Percentiles rank a stretch among this genome's conserved stretches.
phyloP scores from a whole-genome alignment of 35 echinoderm and acorn worm genomes.

The Ophioderma brevispina region DNA sequence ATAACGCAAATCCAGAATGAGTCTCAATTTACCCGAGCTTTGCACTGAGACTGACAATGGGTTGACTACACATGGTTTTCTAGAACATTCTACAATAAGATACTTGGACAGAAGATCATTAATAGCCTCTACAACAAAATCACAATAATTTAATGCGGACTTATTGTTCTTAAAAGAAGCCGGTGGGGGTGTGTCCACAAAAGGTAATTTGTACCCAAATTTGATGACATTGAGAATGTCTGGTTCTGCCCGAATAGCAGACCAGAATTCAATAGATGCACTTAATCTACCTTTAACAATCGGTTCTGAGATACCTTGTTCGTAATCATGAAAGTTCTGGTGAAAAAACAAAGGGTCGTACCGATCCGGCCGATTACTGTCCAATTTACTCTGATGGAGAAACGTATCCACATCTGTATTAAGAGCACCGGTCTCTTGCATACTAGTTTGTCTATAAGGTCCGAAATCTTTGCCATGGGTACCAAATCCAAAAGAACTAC shows the following conservation, averaged over 20 bases:
- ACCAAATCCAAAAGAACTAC: too few species aligned
- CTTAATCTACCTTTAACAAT: neutral
- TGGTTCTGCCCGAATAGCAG: neutral
- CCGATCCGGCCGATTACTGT: too few species aligned
- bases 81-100: neutral
- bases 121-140: conserved; percentile 30
- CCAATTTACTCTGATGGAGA: too few species aligned
- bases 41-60: conserved; percentile 26
- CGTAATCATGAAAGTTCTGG: neutral
- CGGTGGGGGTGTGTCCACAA: neutral
- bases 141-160: neutral
- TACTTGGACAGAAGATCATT: neutral
- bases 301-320: neutral
- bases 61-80: conserved; percentile 3
- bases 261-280: neutral
- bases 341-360: too few species aligned
- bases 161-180: conserved; percentile 16
- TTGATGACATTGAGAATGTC: neutral
- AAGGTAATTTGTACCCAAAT: conserved; percentile 31
- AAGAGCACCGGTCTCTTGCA: too few species aligned
- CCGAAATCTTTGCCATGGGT: too few species aligned
- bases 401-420: too few species aligned
- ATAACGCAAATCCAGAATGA: conserved; percentile 46
- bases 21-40: conserved; percentile 35
- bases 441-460: too few species aligned